Evolutionary conservation across 2,113 vertebrate genomes (phyloP).

Genomic region (Emberiza fucata): DNA sequence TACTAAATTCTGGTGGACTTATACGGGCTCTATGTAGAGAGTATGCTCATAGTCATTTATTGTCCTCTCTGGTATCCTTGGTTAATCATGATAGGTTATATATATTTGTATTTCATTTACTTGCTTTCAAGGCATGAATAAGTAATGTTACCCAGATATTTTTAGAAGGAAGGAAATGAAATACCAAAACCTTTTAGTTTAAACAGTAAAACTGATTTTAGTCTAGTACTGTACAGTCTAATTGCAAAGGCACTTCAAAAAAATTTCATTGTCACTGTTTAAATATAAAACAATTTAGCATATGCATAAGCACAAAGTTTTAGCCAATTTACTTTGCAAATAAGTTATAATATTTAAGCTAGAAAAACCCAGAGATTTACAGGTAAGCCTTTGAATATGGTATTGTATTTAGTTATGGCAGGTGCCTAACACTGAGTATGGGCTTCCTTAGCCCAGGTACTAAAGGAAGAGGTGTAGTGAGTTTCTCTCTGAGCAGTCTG

Average conservation of each 20-base stretch:
- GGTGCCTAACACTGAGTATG: background rate
- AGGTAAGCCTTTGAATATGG: background rate
- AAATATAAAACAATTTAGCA: background rate
- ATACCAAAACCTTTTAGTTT: background rate
- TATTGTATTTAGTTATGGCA: background rate
- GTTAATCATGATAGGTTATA: background rate
- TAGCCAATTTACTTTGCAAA: background rate
- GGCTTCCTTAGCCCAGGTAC: background rate
- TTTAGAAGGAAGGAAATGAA: slow-evolving; percentile 19
- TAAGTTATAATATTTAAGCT: background rate
- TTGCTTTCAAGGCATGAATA: background rate
- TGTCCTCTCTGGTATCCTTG: background rate
- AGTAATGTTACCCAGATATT: background rate
- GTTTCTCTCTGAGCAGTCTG: background rate
- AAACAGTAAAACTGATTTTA: background rate
- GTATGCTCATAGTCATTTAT: background rate
- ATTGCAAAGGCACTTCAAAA: background rate
- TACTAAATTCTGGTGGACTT: background rate
- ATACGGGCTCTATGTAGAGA: background rate
- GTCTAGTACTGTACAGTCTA: background rate
- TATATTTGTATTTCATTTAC: background rate
- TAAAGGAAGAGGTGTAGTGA: background rate
- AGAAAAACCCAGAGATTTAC: background rate
- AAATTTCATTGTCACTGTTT: background rate
- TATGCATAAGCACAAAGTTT: background rate